Evolutionary conservation across 2,888 invertebrate species (phyloP), one percentile per base, ranked within the genome.

Genomic region (Apodemia mormo): DNA sequence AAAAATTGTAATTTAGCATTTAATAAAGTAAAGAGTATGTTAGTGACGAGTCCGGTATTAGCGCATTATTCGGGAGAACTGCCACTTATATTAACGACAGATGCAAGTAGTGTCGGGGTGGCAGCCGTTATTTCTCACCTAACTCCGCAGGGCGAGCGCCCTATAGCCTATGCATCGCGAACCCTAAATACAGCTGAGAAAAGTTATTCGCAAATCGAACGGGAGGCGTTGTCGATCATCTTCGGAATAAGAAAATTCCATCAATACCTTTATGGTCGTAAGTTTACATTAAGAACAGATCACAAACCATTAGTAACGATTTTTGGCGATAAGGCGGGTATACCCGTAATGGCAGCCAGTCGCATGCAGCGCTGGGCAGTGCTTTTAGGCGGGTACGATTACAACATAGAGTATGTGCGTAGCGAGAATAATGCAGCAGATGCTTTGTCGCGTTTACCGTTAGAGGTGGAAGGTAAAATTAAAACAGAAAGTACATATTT

Each of bases 301-400:
- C 84, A 87, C 71, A 80, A 87, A 71, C 88, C 90, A 0, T 73
- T 92, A 4, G 75, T 76, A 6, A 74, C 78, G 10, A 82, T 90
- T 56, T 83, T 89, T 64, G 78, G 78, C 0, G 68, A 70, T 4
- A 79, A 78, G 75, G 72, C 75, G 40, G 79, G 75, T 30, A 82
- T 76, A 73, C 82, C 76, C 56, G 71, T 66, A 10, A 75, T 80
- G 64, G 79, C 80, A n/a, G 79, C 83, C 29, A 56, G 29, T 14
- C 49, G 14, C 4, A 49, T 49, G 49, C 12, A 49, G 49, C 49
- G 49, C 49, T 49, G 49, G 49, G 49, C 49, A 49, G 49, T 49
- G 8, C 10, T 12, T 12, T 8, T 49, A 12, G 49, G 49, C 12
- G 49, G 49, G 2, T 49, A 49, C 12, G 49, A 14, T 4, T 49